Conservation (phyloP, 2,888 invertebrate species). For the Synergus gifuensis region DNA sequence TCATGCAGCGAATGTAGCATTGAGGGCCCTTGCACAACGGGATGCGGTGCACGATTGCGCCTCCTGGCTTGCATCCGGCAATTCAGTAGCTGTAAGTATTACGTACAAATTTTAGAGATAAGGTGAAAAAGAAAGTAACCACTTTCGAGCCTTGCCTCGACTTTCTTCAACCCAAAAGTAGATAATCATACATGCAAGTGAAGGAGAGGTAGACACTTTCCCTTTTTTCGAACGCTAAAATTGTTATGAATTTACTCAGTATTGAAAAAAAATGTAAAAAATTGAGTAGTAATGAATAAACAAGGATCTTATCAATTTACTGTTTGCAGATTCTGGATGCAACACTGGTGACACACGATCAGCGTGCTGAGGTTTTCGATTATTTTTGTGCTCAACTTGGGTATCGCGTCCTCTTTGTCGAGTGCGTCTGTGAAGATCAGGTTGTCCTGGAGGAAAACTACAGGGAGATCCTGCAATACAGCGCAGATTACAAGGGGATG, state of each 20-base stretch:
- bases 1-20: slow-evolving; percentile 89
- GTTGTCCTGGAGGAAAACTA: slow-evolving; percentile 86
- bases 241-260: too few relatives aligned
- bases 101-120: background rate
- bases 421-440: slow-evolving; percentile 93
- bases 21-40: slow-evolving; percentile 89
- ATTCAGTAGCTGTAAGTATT: slow-evolving; percentile 88
- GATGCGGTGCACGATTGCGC: slow-evolving; percentile 93
- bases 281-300: too few relatives aligned
- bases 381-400: slow-evolving; percentile 86
- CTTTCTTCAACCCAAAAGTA: background rate
- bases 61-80: slow-evolving; percentile 87
- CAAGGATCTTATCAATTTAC: too few relatives aligned
- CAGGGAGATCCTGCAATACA: slow-evolving; percentile 90
- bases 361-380: slow-evolving; percentile 87
- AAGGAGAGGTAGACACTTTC: background rate
- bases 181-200: background rate
- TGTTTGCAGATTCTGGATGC: slow-evolving; percentile 91
- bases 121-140: background rate
- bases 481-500: slow-evolving; percentile 92
- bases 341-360: slow-evolving; percentile 91
- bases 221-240: background rate
- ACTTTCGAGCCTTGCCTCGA: background rate
- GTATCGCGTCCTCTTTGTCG: slow-evolving; percentile 93
- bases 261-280: too few relatives aligned